Base-by-base conservation (phyloP, 2,888 invertebrate genomes). In the Oeneis ivallda region DNA sequence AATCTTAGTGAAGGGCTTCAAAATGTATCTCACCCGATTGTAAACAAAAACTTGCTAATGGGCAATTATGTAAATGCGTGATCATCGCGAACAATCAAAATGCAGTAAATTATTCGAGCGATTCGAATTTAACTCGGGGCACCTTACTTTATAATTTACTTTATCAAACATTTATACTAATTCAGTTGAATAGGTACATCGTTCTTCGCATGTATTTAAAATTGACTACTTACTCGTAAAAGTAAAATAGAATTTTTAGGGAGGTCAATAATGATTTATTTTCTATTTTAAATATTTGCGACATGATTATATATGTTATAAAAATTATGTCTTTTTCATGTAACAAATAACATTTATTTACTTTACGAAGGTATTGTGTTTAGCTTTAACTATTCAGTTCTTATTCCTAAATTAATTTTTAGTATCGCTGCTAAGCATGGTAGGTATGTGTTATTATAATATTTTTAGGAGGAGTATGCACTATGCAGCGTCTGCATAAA, bases 11-110 rank as follows among this genome's bases (percentile, higher is more conserved):
- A 26, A 59, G 58, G 54, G 59, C 53, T 45, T 37, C n/a, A 62
- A 47, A 64, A 79, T n/a, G 62, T 77, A 77, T 79, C 76, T 75
- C 78, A 81, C 78, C 79, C 74, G 77, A 77, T 75, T 76, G 82
- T 81, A 86, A 87, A 86, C 85, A 88, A 89, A 87, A 88, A 86
- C 84, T 85, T 83, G 82, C 83, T 85, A 87, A 87, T 86, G 83
- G 86, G 74, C 85, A 84, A 87, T 89, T 89, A 88, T 89, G 87
- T 81, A 86, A 86, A 90, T 88, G 76, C 74, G 70, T 72, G 74
- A 76, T 78, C 79, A 79, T 78, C 83, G 84, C 85, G 85, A 86
- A 83, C 87, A 86, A 87, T 89, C 87, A 86, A 87, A 89, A 84
- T 80, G 83, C 82, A 82, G 82, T 88, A 84, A 89, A 88, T 89